Percentiles rank a stretch among this genome's conserved stretches.
Evolutionary conservation across 2,888 invertebrate species (phyloP).

Genomic region (Calliphora vomitoria): DNA sequence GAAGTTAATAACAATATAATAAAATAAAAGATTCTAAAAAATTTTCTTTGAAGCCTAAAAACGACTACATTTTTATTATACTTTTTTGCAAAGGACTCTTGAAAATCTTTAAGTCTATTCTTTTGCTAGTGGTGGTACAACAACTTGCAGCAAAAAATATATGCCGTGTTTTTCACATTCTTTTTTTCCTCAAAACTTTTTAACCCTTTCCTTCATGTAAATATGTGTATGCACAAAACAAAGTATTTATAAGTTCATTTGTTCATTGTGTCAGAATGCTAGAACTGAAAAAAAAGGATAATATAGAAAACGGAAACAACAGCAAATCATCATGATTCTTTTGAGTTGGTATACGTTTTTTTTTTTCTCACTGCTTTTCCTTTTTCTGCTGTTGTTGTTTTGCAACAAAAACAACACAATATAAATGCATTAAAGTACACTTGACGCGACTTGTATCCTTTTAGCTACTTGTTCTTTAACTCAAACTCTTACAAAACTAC

Average conservation of each 20-base stretch:
- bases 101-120: slow-evolving; percentile 70
- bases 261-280: slow-evolving; percentile 71
- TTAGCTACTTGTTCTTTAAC: slow-evolving; percentile 70
- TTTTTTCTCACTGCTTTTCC: neutral
- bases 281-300: slow-evolving; percentile 47
- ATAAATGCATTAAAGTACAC: slow-evolving; percentile 74
- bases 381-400: slow-evolving; percentile 28
- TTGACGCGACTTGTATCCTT: slow-evolving; percentile 74
- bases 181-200: too few species aligned
- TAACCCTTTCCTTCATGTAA: slow-evolving; percentile 54
- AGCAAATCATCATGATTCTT: slow-evolving; percentile 70
- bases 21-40: slow-evolving; percentile 48
- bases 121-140: slow-evolving; percentile 10
- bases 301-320: slow-evolving; percentile 71
- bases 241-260: slow-evolving; percentile 74
- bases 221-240: slow-evolving; percentile 43
- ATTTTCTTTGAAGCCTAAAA: slow-evolving; percentile 67
- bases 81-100: slow-evolving; percentile 64
- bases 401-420: slow-evolving; percentile 69
- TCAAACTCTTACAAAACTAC: slow-evolving; percentile 46
- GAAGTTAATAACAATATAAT: slow-evolving; percentile 73
- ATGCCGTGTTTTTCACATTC: slow-evolving; percentile 50
- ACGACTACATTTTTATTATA: slow-evolving; percentile 62
- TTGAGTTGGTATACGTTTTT: slow-evolving; percentile 49
- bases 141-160: slow-evolving; percentile 26